Percentiles rank a stretch among this genome's conserved stretches.
Evolutionary conservation across 2,797 vertebrate genomes (phyloP).

Genomic region (Epinephelus malabaricus): DNA sequence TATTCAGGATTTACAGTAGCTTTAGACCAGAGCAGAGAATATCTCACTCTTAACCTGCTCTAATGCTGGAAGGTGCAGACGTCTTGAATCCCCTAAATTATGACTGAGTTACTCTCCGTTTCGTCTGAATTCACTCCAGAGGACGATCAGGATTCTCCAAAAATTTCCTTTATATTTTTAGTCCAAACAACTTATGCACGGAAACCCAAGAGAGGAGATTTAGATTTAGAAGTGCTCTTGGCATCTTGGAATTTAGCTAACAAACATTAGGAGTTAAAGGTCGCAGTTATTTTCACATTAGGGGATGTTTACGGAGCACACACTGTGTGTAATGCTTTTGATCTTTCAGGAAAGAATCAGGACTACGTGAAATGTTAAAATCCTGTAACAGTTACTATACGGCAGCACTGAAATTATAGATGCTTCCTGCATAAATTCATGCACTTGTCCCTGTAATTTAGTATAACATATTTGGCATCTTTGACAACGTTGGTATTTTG

Average conservation of each 20-base stretch:
- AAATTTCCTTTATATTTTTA: slow-evolving; percentile 10
- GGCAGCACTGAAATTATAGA: slow-evolving; percentile 31
- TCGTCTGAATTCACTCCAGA: slow-evolving; percentile 16
- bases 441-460: slow-evolving; percentile 32
- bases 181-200: background rate
- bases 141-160: slow-evolving; percentile 22
- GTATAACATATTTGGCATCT: slow-evolving; percentile 17
- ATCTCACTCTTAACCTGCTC: slow-evolving; percentile 35
- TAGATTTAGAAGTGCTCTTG: slow-evolving; percentile 4
- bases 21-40: slow-evolving; percentile 40
- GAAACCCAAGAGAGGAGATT: slow-evolving; percentile 14
- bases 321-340: slow-evolving; percentile 21
- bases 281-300: slow-evolving; percentile 36
- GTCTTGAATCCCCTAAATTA: slow-evolving; percentile 39
- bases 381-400: slow-evolving; percentile 14
- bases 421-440: slow-evolving; percentile 17
- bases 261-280: slow-evolving; percentile 33
- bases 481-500: slow-evolving; percentile 21
- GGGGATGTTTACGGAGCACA: background rate
- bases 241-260: slow-evolving; percentile 21
- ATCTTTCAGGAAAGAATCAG: slow-evolving; percentile 29
- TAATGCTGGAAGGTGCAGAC: slow-evolving; percentile 39
- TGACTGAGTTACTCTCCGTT: slow-evolving; percentile 27
- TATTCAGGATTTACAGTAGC: slow-evolving; percentile 55
- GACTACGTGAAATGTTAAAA: slow-evolving; percentile 22